Evolutionary conservation across 2,797 vertebrate species (phyloP).

Genomic region (Trematomus bernacchii): DNA sequence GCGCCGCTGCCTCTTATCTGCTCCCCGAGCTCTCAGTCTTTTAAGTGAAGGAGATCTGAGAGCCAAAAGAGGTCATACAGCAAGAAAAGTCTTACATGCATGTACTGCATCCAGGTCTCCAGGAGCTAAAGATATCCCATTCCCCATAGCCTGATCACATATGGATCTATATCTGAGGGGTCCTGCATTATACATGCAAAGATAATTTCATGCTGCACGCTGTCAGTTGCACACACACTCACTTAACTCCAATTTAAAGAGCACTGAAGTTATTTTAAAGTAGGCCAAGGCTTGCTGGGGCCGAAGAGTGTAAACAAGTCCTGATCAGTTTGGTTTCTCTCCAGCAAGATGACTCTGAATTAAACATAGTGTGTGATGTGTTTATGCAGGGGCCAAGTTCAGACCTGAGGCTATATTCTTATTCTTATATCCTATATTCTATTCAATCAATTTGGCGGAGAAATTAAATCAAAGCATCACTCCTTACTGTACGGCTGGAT

Average conservation of each 20-base stretch:
- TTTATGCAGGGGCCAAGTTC: slow-evolving; percentile 69
- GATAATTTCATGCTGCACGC: slow-evolving; percentile 61
- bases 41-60: slow-evolving; percentile 44
- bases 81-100: slow-evolving; percentile 13
- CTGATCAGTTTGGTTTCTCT: slow-evolving; percentile 74
- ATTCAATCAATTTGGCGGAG: slow-evolving; percentile 76
- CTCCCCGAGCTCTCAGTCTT: slow-evolving; percentile 40
- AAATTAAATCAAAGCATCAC: slow-evolving; percentile 75
- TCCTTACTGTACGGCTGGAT: slow-evolving; percentile 51
- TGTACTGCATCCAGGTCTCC: slow-evolving; percentile 36
- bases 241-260: slow-evolving; percentile 70
- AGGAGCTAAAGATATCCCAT: slow-evolving; percentile 53
- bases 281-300: slow-evolving; percentile 76
- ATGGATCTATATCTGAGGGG: slow-evolving; percentile 63
- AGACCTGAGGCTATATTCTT: slow-evolving; percentile 75
- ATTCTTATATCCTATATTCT: no score
- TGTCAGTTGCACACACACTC: slow-evolving; percentile 38
- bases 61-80: slow-evolving; percentile 62
- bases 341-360: slow-evolving; percentile 75
- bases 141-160: slow-evolving; percentile 38
- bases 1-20: slow-evolving; percentile 46
- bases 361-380: slow-evolving; percentile 77
- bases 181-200: slow-evolving; percentile 76
- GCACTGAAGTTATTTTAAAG: slow-evolving; percentile 65
- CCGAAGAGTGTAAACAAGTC: slow-evolving; percentile 76